Evolutionary conservation across 1,140 invertebrate species (phyloP).

Genomic region (Pseudomyrmex gracilis): DNA sequence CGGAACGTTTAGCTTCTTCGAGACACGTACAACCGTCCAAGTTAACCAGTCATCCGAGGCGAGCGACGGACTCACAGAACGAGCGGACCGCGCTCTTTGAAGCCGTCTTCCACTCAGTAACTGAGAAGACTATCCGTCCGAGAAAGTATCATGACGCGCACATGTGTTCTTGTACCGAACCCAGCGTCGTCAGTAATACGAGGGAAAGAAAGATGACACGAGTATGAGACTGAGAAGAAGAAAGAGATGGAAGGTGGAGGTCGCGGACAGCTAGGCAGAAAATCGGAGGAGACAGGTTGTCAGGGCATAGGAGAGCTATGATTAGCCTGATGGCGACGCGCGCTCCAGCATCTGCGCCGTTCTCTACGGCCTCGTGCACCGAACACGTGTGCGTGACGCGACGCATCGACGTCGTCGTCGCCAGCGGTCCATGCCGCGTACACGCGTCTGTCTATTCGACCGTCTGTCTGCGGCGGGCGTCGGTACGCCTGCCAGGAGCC

Average conservation of each 20-base stretch:
- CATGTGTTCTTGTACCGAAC: slow-evolving; percentile 64
- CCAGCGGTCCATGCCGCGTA: slow-evolving; percentile 60
- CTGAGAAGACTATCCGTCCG: slow-evolving; percentile 55
- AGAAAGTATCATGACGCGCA: slow-evolving; percentile 70
- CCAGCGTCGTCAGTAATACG: slow-evolving; percentile 31
- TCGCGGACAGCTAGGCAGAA: slow-evolving; percentile 81
- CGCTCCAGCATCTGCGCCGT: slow-evolving; percentile 75
- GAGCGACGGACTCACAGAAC: slow-evolving; percentile 18
- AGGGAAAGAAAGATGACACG: slow-evolving; percentile 13
- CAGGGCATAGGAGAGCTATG: slow-evolving; percentile 82
- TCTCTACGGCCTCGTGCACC: slow-evolving; percentile 76
- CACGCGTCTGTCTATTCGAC: slow-evolving; percentile 67
- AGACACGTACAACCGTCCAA: slow-evolving; percentile 12
- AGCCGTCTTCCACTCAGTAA: slow-evolving; percentile 50
- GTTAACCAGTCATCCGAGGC: slow-evolving; percentile 21
- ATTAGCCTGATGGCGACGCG: slow-evolving; percentile 79
- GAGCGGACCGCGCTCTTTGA: slow-evolving; percentile 54
- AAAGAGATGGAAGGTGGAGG: slow-evolving; percentile 59
- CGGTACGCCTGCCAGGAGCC: slow-evolving; percentile 84
- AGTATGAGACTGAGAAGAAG: slow-evolving; percentile 29
- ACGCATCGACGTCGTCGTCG: slow-evolving; percentile 37
- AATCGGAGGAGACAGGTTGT: slow-evolving; percentile 86
- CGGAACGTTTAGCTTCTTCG: slow-evolving; percentile 32
- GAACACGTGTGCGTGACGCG: slow-evolving; percentile 79
- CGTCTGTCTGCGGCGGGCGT: slow-evolving; percentile 66